Evolutionary conservation across 1,140 invertebrate species (phyloP), one percentile per base, ranked within the genome.

Genomic region (Leguminivora glycinivorella): DNA sequence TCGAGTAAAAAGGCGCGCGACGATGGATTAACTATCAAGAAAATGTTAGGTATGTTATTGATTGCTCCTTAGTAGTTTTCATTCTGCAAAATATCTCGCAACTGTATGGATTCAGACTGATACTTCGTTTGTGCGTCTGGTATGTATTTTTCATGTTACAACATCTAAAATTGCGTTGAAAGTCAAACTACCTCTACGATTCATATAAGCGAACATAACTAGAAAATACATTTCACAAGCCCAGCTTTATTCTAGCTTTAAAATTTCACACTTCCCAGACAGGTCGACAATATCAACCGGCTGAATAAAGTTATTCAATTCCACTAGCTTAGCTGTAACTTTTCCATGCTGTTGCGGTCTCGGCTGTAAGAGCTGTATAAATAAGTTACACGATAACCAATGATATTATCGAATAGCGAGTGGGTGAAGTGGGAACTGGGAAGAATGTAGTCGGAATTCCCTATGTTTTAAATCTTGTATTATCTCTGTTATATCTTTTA

Each of bases 271-370:
- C 25, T 63, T 63, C 58, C n/a, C 58, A 63, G 26, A 31, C 22
- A 63, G 14, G 17, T 34, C 26, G 58, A 63, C 58, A 63, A 29
- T 10, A 9, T 63, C 29, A 29, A 31, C 58, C n/a, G 58, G 4
- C n/a, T 63, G 58, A 63, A 63, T 63, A 34, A 63, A 63, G 58
- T 63, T 63, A 63, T 63, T 63, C 58, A 63, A 63, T 63, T 29
- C 58, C 26, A 29, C 1, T 31, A 29, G 29, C 58, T 63, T 29
- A 24, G 26, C 26, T 63, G 31, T n/a, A 29, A 63, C 58, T 63
- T 63, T 29, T 29, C 47, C 14, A 29, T 7, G 58, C 24, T 26
- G 56, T 17, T 12, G 56, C 56, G 22, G 24, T 26, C 3, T 58
- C 14, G 12, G 25, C 56, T 58, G 25, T 56, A 29, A 17, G 24